Evolutionary conservation across 2,888 invertebrate genomes (phyloP).

Genomic region (Aspidapion aeneum): DNA sequence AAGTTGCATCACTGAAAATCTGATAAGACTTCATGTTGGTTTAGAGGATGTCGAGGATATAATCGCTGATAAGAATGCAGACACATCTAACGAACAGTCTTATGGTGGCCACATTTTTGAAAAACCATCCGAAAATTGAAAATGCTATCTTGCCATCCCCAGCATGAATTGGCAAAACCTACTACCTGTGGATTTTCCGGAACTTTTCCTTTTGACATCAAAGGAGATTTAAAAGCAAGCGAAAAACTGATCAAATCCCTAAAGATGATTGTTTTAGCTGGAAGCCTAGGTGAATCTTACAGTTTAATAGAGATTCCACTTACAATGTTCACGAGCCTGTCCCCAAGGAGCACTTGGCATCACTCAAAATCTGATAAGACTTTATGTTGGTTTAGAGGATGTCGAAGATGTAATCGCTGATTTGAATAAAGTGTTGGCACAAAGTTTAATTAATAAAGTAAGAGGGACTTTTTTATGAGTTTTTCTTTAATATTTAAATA

Average conservation of each 20-base stretch:
- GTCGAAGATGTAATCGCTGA: constrained; percentile 81
- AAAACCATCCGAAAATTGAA: constrained; percentile 72
- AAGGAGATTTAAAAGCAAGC: constrained; percentile 71
- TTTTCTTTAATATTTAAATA: too few relatives aligned
- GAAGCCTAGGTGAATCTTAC: constrained; percentile 94
- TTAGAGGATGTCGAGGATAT: constrained; percentile 85
- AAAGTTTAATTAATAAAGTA: too few relatives aligned
- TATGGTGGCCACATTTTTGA: constrained; percentile 76
- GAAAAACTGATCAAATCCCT: constrained; percentile 69
- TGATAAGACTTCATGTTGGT: constrained; percentile 87
- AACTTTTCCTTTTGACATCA: constrained; percentile 85
- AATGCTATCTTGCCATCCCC: constrained; percentile 84
- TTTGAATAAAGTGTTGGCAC: constrained; percentile 70
- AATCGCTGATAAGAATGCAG: constrained; percentile 88
- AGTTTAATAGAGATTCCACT: constrained; percentile 93
- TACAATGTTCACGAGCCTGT: constrained; percentile 96
- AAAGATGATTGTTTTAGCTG: constrained; percentile 83
- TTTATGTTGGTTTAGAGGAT: constrained; percentile 91
- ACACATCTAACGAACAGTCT: constrained; percentile 79
- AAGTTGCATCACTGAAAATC: constrained; percentile 84
- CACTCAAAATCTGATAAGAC: constrained; percentile 75
- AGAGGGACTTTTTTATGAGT: too few relatives aligned
- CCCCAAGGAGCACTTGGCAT: constrained; percentile 79
- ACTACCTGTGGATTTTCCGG: constrained; percentile 90
- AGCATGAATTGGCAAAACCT: constrained; percentile 71